Conservation (phyloP, 2,113 vertebrate species). For the Erythrocebus patas region DNA sequence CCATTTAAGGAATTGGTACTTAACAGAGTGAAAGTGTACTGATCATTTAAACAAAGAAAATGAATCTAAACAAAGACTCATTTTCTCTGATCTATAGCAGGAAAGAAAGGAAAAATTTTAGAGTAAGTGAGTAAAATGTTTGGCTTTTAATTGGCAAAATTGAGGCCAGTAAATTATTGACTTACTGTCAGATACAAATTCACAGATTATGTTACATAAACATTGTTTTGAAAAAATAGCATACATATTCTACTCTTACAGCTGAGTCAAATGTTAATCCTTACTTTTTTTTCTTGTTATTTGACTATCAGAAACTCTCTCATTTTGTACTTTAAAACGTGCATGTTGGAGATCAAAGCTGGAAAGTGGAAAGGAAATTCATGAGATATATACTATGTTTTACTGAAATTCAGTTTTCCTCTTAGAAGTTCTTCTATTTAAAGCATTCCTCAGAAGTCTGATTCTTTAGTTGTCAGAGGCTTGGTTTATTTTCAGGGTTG, state of each 20-base stretch:
- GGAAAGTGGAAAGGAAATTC: not conserved
- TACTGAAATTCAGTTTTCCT: not conserved
- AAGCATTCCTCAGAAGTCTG: not conserved
- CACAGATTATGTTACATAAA: not conserved
- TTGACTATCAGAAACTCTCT: not conserved
- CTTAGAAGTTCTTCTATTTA: not conserved
- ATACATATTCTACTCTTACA: not conserved
- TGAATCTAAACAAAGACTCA: not conserved
- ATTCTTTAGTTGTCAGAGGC: not conserved
- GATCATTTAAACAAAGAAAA: too few relatives aligned
- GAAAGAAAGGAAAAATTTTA: not conserved
- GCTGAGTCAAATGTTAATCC: not conserved
- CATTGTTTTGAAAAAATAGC: not conserved
- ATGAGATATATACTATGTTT: not conserved
- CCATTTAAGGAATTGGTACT: not conserved
- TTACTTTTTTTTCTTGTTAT: not conserved
- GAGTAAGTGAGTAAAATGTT: not conserved
- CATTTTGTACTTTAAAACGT: not conserved
- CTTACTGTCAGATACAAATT: not conserved
- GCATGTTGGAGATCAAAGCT: not conserved
- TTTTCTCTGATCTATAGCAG: not conserved
- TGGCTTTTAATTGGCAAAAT: not conserved
- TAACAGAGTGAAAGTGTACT: not conserved
- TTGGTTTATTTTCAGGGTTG: not conserved
- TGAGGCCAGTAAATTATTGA: not conserved